Base-by-base conservation (phyloP, 2,797 vertebrate genomes). In the Myripristis jacobus region DNA sequence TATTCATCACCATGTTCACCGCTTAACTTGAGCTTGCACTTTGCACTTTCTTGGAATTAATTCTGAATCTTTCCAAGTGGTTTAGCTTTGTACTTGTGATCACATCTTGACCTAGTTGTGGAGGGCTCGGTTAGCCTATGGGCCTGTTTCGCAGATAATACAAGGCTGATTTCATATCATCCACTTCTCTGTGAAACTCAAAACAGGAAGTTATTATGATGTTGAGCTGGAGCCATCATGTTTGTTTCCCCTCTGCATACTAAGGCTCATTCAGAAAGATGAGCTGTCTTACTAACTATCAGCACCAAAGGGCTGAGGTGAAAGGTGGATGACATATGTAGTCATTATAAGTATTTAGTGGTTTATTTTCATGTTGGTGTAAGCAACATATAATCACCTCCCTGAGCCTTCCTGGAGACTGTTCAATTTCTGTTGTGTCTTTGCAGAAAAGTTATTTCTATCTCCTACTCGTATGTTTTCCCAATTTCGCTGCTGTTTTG, bases 161-260 rank as follows among this genome's bases (percentile, higher is more conserved):
- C 16, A 19, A 55, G 27, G 21, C 22, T 7, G 36, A 55, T 80
- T 74, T 85, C 21, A 81, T 71, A 71, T 85, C 53, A 43, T 38
- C 41, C n/a, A 73, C 75, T 88, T 90, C 85, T 86, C 73, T 72
- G 44, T 84, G 86, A 89, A 89, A 89, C 79, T 81, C 19, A 61
- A 70, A 91, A 86, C 75, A 88, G 88, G 90, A 92, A 91, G 75
- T 75, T 3, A 5, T 41, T 2, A 3, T 44, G 62, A 70, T 56
- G 27, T 61, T 69, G 15, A 57, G 27, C 54, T 27, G 12, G n/a
- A 59, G 53, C 6, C 31, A 24, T 2, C 2, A 18, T 15, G 24
- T 24, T 66, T 36, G 21, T 80, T 80, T 61, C 24, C 6, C 51
- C 41, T 19, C 46, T 47, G 13, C 29, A 15, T 9, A 29, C 27